Evolutionary conservation across 2,113 vertebrate species (phyloP).

Genomic region (Columba livia): DNA sequence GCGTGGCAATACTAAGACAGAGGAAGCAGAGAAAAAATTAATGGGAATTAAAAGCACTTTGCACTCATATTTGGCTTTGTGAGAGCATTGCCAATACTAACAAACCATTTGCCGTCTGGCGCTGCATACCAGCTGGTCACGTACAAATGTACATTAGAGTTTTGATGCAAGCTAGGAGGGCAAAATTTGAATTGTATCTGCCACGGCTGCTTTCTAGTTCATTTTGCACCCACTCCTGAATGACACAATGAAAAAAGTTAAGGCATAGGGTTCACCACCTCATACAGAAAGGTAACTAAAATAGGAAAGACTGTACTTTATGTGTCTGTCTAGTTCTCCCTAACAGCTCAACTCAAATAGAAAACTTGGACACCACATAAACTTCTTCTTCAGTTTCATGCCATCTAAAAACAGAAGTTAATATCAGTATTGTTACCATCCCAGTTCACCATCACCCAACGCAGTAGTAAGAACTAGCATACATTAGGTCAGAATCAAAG

Average conservation of each 20-base stretch:
- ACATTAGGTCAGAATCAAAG: not conserved
- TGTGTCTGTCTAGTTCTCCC: not conserved
- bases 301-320: not conserved
- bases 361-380: not conserved
- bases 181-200: not conserved
- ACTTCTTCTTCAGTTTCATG: not conserved
- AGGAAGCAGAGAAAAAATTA: not conserved
- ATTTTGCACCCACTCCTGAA: not conserved
- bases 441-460: not conserved
- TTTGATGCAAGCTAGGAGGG: not conserved
- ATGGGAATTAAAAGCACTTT: not conserved
- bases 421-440: not conserved
- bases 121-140: not conserved
- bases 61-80: not conserved
- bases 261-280: not conserved
- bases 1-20: not conserved
- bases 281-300: not conserved
- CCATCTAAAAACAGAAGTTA: not conserved
- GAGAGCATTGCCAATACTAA: not conserved
- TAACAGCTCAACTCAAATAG: not conserved
- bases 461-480: not conserved
- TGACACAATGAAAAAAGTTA: not conserved
- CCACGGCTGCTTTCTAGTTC: not conserved
- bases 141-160: not conserved
- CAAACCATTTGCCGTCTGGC: not conserved